A percentile compares a stretch with the other conserved stretches of the same genome.
These are phyloP conservation scores for Oceanites oceanicus DNA, from an alignment of 2,113 vertebrate genomes.

Conservation along the genomic window DNA sequence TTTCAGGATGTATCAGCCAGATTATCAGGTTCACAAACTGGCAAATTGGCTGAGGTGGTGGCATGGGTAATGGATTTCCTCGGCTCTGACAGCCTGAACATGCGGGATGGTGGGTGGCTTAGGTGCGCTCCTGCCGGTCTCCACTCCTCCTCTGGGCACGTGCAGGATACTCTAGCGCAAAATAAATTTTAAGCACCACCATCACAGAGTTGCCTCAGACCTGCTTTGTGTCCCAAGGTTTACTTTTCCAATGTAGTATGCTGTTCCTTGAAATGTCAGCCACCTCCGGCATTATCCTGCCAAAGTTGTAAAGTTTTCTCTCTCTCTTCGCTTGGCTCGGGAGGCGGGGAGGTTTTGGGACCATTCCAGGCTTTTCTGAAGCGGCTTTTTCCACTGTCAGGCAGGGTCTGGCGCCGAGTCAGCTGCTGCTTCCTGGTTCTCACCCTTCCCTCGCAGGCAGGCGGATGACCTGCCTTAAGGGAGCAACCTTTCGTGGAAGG, in stretches of 20 bases:
- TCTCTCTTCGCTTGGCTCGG: not conserved
- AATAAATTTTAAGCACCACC: not conserved
- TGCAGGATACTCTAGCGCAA: not conserved
- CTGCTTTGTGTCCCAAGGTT: not conserved
- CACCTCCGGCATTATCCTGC: not conserved
- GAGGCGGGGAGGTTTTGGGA: slow-evolving; percentile 3
- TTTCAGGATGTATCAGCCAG: not conserved
- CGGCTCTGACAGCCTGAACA: not conserved
- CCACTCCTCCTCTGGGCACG: not conserved
- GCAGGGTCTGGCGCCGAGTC: not conserved
- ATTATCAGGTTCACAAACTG: not conserved
- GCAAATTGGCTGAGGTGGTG: not conserved
- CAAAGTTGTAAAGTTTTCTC: not conserved
- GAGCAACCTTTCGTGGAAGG: slow-evolving; percentile 4
- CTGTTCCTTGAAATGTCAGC: slow-evolving; percentile 33
- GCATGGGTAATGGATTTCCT: not conserved
- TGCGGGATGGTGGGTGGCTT: not conserved
- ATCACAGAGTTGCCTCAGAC: not conserved
- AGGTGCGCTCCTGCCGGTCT: not conserved
- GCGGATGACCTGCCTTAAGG: not conserved
- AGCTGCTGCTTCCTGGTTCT: slow-evolving; percentile 47
- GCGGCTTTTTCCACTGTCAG: slow-evolving; percentile 52
- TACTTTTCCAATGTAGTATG: not conserved
- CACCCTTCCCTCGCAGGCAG: slow-evolving; percentile 27
- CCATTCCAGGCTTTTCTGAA: slow-evolving; percentile 41